Evolutionary conservation across 2,888 invertebrate genomes (phyloP).

Genomic region (Synanthedon myopaeformis): DNA sequence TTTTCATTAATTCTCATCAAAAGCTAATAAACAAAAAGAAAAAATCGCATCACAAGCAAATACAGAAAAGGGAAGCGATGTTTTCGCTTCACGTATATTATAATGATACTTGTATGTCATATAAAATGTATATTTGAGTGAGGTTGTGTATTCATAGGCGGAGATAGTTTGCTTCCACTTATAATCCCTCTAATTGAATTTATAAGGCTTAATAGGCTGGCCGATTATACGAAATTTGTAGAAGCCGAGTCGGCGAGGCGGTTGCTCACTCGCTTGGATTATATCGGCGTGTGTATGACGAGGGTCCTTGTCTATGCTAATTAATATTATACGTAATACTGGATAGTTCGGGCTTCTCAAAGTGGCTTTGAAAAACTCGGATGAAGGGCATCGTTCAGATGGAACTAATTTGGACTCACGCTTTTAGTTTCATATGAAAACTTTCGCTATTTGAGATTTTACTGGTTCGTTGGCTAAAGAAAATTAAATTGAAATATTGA

Average conservation of each 20-base stretch:
- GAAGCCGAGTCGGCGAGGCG: conserved; percentile 16
- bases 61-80: too few relatives aligned
- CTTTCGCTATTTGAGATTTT: neutral
- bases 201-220: conserved; percentile 30
- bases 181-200: conserved; percentile 37
- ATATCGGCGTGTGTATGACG: conserved; percentile 16
- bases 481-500: too few relatives aligned
- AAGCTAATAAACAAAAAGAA: too few relatives aligned
- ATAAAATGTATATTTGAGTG: too few relatives aligned
- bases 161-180: conserved; percentile 5
- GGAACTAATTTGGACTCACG: neutral
- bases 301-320: conserved; percentile 18
- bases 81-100: too few relatives aligned
- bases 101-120: too few relatives aligned
- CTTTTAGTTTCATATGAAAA: neutral
- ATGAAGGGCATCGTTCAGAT: neutral
- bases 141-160: too few relatives aligned
- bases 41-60: too few relatives aligned
- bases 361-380: neutral
- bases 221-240: conserved; percentile 33
- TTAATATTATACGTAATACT: conserved; percentile 8
- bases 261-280: conserved; percentile 18
- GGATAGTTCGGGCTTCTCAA: neutral
- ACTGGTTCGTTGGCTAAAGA: too few relatives aligned
- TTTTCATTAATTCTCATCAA: too few relatives aligned